Evolutionary conservation across 2,113 vertebrate genomes (phyloP).

Genomic region (Apistogramma diplotaenia): DNA sequence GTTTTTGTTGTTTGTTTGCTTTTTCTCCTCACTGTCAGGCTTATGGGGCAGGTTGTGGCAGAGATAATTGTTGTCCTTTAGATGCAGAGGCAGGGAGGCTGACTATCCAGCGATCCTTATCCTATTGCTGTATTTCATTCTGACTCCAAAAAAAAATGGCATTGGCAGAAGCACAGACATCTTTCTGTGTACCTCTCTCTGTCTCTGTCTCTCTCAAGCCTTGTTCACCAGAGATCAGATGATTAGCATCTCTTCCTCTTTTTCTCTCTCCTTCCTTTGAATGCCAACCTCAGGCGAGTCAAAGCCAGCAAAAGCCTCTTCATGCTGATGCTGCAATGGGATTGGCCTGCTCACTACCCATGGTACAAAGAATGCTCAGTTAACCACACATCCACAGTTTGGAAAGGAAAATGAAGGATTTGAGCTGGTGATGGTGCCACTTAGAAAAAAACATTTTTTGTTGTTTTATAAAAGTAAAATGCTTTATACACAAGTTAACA

Average conservation of each 20-base stretch:
- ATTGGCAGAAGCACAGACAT: constrained; percentile 36
- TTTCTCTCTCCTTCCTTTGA: constrained; percentile 30
- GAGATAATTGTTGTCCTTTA: constrained; percentile 41
- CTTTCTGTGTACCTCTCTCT: constrained; percentile 19
- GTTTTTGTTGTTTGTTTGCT: background rate
- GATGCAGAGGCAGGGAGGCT: constrained; percentile 3
- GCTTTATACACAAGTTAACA: background rate
- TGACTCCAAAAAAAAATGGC: constrained; percentile 29
- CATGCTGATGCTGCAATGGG: constrained; percentile 13
- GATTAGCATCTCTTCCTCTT: constrained; percentile 54
- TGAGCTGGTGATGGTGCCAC: background rate
- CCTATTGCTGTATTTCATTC: constrained; percentile 27
- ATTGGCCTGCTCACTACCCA: constrained; percentile 31
- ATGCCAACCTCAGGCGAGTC: constrained; percentile 37
- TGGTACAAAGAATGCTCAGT: constrained; percentile 1
- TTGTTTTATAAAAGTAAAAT: background rate
- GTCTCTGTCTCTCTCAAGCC: constrained; percentile 21
- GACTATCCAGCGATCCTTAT: constrained; percentile 51
- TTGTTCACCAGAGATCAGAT: constrained; percentile 47
- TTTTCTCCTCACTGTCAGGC: background rate
- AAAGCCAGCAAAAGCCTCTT: constrained; percentile 42
- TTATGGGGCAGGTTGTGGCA: constrained; percentile 20
- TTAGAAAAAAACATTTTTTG: background rate
- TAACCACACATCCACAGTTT: constrained; percentile 37
- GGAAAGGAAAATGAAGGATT: constrained; percentile 16